These are phyloP conservation scores for Trematocara unimaculatum DNA, from an alignment of 2,113 vertebrate genomes.

Conservation along the genomic window DNA sequence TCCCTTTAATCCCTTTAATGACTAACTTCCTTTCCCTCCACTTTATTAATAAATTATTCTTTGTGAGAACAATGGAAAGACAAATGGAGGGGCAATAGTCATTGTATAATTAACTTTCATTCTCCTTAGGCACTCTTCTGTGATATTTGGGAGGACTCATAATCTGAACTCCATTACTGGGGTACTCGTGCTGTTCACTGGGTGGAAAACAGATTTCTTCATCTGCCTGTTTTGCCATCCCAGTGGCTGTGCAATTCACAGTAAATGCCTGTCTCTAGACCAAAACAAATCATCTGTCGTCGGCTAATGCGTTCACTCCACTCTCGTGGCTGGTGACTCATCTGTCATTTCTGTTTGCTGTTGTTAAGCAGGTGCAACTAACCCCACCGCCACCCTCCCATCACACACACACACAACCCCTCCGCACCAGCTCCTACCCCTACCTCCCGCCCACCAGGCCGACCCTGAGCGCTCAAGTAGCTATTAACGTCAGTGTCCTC, in stretches of 20 bases:
- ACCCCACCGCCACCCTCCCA: not conserved
- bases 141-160: not conserved
- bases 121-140: not conserved
- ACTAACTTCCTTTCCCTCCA: not conserved
- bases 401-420: not conserved
- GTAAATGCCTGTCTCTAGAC: not conserved
- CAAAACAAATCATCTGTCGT: conserved; percentile 18
- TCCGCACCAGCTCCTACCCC: not conserved
- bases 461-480: not conserved
- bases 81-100: not conserved
- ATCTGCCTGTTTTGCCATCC: not conserved
- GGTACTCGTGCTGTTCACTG: not conserved
- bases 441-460: not conserved
- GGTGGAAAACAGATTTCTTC: not conserved
- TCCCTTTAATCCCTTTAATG: not conserved
- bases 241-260: not conserved
- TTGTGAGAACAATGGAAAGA: not conserved
- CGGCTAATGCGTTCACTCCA: conserved; percentile 11
- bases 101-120: not conserved
- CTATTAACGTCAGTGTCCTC: not conserved
- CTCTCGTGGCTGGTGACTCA: conserved; percentile 28
- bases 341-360: not conserved
- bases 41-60: not conserved
- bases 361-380: conserved; percentile 24
- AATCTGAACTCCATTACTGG: not conserved